Conservation (phyloP, 2,113 vertebrate species). For the Desmodus rotundus region DNA sequence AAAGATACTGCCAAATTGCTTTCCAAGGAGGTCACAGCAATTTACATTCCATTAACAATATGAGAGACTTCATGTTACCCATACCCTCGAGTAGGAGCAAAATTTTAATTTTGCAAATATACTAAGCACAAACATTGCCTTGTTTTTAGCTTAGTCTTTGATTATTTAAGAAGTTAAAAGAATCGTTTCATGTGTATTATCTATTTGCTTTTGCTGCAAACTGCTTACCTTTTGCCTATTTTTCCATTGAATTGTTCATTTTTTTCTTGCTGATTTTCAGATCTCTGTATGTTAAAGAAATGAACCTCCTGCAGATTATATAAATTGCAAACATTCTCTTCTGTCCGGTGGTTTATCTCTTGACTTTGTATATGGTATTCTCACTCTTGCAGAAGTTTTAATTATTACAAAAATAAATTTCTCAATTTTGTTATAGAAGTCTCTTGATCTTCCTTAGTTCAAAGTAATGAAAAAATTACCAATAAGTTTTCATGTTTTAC, state of each 20-base stretch:
- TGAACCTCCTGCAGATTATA: not conserved
- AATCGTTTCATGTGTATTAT: not conserved
- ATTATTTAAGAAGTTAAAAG: not conserved
- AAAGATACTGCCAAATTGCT: conserved; percentile 3
- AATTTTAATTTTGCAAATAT: conserved; percentile 23
- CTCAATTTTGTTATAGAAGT: not conserved
- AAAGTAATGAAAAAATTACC: not conserved
- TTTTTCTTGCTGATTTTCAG: not conserved
- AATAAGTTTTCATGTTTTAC: not conserved
- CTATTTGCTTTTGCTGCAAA: not conserved
- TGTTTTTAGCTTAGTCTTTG: conserved; percentile 12
- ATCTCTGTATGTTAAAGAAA: not conserved
- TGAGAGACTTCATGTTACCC: not conserved
- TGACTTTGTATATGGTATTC: not conserved
- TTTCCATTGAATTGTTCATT: not conserved
- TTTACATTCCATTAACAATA: not conserved
- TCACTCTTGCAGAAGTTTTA: not conserved
- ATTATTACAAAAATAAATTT: not conserved
- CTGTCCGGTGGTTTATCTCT: not conserved
- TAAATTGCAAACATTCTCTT: not conserved
- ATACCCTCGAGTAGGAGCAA: not conserved
- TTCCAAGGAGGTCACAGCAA: not conserved
- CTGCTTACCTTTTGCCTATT: not conserved
- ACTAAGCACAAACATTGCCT: not conserved
- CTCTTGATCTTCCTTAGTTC: not conserved